Percentiles rank a stretch among this genome's conserved stretches.
These are phyloP conservation scores for Hyla sarda DNA, from an alignment of 2,113 vertebrate species.

Conservation along the genomic window DNA sequence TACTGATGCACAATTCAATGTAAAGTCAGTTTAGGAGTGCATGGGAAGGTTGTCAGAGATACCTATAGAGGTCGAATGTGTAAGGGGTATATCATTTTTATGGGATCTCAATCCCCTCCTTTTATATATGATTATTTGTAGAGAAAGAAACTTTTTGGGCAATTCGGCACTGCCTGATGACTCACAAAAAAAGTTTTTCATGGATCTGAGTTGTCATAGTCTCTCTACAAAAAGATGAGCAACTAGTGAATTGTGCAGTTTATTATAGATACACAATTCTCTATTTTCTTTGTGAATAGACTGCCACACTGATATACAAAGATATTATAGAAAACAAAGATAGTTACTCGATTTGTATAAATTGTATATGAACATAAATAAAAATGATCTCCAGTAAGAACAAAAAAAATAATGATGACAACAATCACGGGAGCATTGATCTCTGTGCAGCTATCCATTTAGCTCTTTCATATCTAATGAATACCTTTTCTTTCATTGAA, in stretches of 20 bases:
- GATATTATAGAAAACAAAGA: neutral
- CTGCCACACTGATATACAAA: neutral
- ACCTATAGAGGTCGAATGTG: too few species aligned
- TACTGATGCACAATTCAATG: too few species aligned
- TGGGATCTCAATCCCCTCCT: too few species aligned
- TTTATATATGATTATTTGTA: too few species aligned
- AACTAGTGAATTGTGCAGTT: neutral
- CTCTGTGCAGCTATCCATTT: neutral
- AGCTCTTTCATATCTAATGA: neutral
- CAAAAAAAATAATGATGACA: neutral
- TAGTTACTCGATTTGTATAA: neutral
- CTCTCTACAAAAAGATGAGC: too few species aligned
- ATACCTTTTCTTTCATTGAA: constrained; percentile 13
- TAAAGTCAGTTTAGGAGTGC: too few species aligned
- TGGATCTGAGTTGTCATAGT: too few species aligned
- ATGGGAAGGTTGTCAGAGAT: too few species aligned
- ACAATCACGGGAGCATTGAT: neutral
- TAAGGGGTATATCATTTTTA: too few species aligned
- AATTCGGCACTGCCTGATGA: too few species aligned
- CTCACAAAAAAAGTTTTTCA: too few species aligned
- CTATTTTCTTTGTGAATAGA: neutral
- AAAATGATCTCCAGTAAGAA: constrained; percentile 7
- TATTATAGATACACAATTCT: neutral
- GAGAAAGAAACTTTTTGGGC: too few species aligned
- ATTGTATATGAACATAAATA: constrained; percentile 17